Evolutionary conservation across 1,140 invertebrate genomes (phyloP).

Genomic region (Psix sp.): DNA sequence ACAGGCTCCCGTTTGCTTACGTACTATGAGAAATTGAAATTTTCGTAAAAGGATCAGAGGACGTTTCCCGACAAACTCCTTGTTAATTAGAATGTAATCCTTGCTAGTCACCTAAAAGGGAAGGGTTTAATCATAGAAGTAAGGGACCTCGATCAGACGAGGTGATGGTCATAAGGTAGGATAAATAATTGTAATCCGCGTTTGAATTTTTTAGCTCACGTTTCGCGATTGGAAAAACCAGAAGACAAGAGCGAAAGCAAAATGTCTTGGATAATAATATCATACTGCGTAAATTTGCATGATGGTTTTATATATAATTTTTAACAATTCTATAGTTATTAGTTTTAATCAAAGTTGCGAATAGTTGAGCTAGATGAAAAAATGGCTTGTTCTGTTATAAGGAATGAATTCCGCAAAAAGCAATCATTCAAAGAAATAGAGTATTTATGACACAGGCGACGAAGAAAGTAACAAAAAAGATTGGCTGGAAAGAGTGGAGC

Average conservation of each 20-base stretch:
- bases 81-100: constrained; percentile 77
- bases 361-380: neutral
- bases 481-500: constrained; percentile 32
- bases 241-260: no score
- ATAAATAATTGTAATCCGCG: no score
- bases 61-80: constrained; percentile 67
- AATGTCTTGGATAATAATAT: no score
- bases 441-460: constrained; percentile 11
- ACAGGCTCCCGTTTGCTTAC: constrained; percentile 69
- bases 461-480: constrained; percentile 42
- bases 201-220: no score
- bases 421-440: constrained; percentile 45
- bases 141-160: no score
- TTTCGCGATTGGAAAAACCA: no score
- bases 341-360: no score
- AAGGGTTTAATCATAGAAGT: constrained; percentile 56
- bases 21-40: constrained; percentile 75
- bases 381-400: constrained; percentile 15
- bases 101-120: constrained; percentile 65
- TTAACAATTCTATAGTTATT: no score
- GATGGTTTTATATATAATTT: no score
- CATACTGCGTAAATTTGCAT: no score
- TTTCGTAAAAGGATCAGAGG: constrained; percentile 75
- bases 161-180: no score
- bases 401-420: constrained; percentile 42